Conservation (phyloP, 2,113 vertebrate genomes). For the Tychaedon coryphoeus region DNA sequence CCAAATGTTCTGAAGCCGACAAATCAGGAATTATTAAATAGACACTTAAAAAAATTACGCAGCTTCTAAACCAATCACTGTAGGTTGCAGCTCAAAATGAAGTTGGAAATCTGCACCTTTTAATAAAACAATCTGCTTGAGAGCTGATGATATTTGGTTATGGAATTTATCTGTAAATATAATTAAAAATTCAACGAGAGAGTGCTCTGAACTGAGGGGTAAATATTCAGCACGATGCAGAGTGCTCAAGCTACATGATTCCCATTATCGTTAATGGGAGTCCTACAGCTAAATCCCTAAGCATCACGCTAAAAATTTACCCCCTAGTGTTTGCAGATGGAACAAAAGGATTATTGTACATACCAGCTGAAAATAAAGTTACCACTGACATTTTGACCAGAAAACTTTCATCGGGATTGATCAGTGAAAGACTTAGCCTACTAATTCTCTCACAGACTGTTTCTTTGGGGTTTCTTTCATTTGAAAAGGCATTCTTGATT, state of each 20-base stretch:
- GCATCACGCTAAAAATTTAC: conserved; percentile 74
- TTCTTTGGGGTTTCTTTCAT: neutral
- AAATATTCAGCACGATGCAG: conserved; percentile 73
- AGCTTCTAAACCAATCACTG: conserved; percentile 57
- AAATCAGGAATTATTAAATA: conserved; percentile 57
- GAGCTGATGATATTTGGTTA: conserved; percentile 67
- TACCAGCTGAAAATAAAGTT: conserved; percentile 71
- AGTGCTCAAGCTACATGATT: conserved; percentile 65
- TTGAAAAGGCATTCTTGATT: neutral
- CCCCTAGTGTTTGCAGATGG: conserved; percentile 80
- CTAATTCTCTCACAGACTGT: neutral
- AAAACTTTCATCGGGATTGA: conserved; percentile 39
- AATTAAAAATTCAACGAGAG: conserved; percentile 77
- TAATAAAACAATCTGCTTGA: conserved; percentile 68
- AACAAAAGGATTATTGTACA: conserved; percentile 74
- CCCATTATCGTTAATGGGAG: conserved; percentile 79
- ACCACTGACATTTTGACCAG: conserved; percentile 69
- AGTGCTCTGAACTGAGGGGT: conserved; percentile 69
- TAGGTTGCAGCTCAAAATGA: conserved; percentile 39
- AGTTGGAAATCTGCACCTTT: conserved; percentile 54
- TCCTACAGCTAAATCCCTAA: conserved; percentile 73
- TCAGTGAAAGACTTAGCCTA: conserved; percentile 31
- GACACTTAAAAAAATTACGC: conserved; percentile 55
- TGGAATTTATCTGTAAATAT: conserved; percentile 80
- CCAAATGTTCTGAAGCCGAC: conserved; percentile 28